phyloP scores from a whole-genome alignment of 2,113 vertebrate species.

The Xiphias gladius region DNA sequence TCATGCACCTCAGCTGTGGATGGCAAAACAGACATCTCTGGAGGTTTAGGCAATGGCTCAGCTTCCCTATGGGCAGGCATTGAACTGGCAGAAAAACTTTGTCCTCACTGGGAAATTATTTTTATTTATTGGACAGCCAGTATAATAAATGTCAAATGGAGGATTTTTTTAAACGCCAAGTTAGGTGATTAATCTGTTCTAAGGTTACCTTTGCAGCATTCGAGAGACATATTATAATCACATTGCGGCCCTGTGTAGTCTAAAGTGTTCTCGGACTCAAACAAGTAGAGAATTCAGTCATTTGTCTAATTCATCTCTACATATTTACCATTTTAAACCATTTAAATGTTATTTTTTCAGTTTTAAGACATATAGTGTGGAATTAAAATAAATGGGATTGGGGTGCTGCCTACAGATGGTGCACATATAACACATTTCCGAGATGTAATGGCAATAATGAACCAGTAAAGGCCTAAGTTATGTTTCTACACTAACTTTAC shows the following conservation, averaged over 20 bases:
- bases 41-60: slow-evolving; percentile 59
- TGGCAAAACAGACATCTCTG: slow-evolving; percentile 61
- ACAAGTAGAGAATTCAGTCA: slow-evolving; percentile 8
- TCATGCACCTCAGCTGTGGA: slow-evolving; percentile 41
- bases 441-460: slow-evolving; percentile 41
- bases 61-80: slow-evolving; percentile 63
- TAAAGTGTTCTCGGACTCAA: background rate
- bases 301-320: background rate
- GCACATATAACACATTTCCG: slow-evolving; percentile 58
- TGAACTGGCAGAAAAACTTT: slow-evolving; percentile 37
- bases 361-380: slow-evolving; percentile 27
- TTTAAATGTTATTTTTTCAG: slow-evolving; percentile 43
- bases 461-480: slow-evolving; percentile 32
- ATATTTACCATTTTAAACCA: slow-evolving; percentile 30
- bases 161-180: slow-evolving; percentile 51
- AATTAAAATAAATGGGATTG: slow-evolving; percentile 58
- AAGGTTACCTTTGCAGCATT: background rate
- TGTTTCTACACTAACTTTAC: slow-evolving; percentile 11
- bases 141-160: slow-evolving; percentile 67
- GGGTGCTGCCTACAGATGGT: slow-evolving; percentile 46
- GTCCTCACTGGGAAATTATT: slow-evolving; percentile 55
- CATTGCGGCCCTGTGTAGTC: background rate
- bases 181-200: slow-evolving; percentile 6
- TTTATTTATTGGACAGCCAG: slow-evolving; percentile 67
- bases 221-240: background rate